Base-by-base conservation (phyloP, 2,888 invertebrate genomes). In the Drosophila falleni region DNA sequence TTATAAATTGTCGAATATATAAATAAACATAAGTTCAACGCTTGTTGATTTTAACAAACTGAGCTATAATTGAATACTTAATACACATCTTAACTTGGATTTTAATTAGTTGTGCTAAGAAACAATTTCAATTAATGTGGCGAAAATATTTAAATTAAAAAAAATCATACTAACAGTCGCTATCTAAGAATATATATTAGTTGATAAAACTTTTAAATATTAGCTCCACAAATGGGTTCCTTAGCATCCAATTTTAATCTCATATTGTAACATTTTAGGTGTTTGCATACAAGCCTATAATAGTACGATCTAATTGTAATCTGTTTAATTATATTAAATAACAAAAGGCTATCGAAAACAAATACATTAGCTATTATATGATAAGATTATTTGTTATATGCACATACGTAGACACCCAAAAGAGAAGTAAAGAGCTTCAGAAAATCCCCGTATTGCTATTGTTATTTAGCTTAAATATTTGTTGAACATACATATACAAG, bases 371-470 rank as follows among this genome's bases (percentile, higher is more conserved):
- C n/a, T 58, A 13, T 41, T 39, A 35, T 65, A 33, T 44, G 42
- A 62, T 60, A 60, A 47, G 44, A 11, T 26, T 19, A 46, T 42
- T 47, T 65, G 54, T 50, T 26, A 61, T 26, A 35, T 16, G 46
- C 53, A 61, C 55, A 54, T 26, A 50, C 33, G 33, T 76, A 63
- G 62, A 33, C 46, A 35, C 29, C 31, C 19, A 47, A 56, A 33
- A 31, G 16, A 47, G 9, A 19, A 42, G 49, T 49, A 55, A 31
- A 37, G 29, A 35, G 23, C n/a, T 54, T 9, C 19, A 41, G 53
- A 16, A 31, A 9, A 37, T 37, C 9, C 9, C 19, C 23, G 6
- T 11, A 33, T 11, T 54, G 29, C 29, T 54, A 31, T 39, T 54
- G 53, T 16, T 41, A 41, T 13, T 26, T 13, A 41, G 41, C 16